Evolutionary conservation across 2,888 invertebrate species (phyloP).

Genomic region (Malthinus seriepunctatus): DNA sequence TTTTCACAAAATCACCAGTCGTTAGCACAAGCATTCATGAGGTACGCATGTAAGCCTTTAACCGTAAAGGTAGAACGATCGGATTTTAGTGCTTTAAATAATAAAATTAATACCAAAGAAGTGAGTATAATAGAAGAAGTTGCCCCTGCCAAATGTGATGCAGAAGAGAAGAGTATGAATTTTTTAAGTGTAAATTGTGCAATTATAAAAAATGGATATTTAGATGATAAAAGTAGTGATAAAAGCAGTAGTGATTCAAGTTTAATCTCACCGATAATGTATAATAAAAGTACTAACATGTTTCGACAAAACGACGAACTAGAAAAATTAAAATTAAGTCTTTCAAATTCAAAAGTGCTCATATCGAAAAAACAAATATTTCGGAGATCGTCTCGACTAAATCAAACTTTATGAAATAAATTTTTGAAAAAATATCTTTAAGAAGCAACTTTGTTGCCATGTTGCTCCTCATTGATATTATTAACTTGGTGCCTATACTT

Average conservation of each 20-base stretch:
- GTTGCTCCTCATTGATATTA: too few species aligned
- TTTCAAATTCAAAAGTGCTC: too few species aligned
- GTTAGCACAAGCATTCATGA: conserved; percentile 23
- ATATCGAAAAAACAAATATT: too few species aligned
- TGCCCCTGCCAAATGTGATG: neutral
- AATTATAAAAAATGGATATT: conserved; percentile 1
- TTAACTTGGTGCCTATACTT: too few species aligned
- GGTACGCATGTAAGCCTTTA: conserved; percentile 23
- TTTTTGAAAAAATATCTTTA: too few species aligned
- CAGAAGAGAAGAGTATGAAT: neutral
- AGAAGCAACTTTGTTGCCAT: too few species aligned
- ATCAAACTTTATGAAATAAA: too few species aligned
- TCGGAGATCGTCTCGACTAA: too few species aligned
- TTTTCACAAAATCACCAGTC: conserved; percentile 29
- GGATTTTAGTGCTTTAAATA: conserved; percentile 12
- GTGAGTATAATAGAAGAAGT: neutral
- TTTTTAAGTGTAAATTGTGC: conserved; percentile 1
- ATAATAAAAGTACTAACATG: neutral
- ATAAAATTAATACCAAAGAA: conserved; percentile 2
- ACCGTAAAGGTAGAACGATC: conserved; percentile 22
- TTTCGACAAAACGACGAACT: too few species aligned
- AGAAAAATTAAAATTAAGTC: too few species aligned
- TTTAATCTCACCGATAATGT: neutral
- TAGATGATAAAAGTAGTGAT: neutral
- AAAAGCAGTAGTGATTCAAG: neutral